A percentile compares a stretch with the other conserved stretches of the same genome.
Evolutionary conservation across 2,113 vertebrate species (phyloP).

Genomic region (Leucosticte australis): DNA sequence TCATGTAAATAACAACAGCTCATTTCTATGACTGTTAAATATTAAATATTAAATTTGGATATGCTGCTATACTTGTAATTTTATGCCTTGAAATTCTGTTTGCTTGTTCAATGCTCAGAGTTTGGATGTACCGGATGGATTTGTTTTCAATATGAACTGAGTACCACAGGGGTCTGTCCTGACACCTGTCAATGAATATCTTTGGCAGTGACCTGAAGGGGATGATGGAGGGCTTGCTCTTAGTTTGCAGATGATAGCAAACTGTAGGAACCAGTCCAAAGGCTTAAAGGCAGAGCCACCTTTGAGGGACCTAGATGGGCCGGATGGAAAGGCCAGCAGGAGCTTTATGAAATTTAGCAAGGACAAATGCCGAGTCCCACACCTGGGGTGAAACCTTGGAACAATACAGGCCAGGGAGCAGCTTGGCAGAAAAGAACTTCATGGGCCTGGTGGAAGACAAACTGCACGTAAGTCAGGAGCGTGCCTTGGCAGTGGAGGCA

Average conservation of each 20-base stretch:
- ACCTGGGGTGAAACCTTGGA: background rate
- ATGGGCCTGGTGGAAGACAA: background rate
- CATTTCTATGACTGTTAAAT: background rate
- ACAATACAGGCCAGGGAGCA: background rate
- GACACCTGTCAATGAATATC: background rate
- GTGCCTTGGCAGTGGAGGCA: background rate
- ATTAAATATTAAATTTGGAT: background rate
- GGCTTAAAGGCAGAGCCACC: background rate
- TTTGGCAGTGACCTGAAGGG: background rate
- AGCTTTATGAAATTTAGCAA: background rate
- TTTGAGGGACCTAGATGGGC: background rate
- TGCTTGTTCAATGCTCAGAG: background rate
- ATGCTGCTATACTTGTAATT: background rate
- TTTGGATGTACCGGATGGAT: background rate
- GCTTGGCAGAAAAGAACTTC: background rate
- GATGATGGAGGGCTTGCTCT: background rate
- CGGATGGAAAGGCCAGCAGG: background rate
- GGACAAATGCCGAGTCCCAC: background rate
- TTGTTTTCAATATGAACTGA: background rate
- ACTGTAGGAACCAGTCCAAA: background rate
- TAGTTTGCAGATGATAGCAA: background rate
- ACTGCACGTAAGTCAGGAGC: fast-evolving
- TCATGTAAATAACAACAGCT: background rate
- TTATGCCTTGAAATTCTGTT: background rate
- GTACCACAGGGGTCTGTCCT: background rate